Evolutionary conservation across 2,888 invertebrate species (phyloP), one percentile per base, ranked within the genome.

Genomic region (Conistra vaccinii): DNA sequence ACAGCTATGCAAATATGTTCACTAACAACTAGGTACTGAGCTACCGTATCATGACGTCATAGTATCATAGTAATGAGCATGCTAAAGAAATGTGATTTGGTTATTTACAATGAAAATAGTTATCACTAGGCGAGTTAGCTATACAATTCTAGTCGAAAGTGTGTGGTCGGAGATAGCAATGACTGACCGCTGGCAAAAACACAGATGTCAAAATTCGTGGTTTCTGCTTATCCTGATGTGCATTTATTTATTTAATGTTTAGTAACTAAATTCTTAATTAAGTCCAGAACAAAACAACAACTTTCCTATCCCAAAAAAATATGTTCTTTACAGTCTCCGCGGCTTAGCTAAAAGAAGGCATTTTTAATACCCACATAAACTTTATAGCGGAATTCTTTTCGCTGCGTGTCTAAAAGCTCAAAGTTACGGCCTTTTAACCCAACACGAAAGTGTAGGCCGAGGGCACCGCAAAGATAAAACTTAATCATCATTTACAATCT

Each of bases 341-440:
- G 32, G 51, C 29, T 60, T 29, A n/a, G 3, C 14, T 14, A 51
- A 57, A 55, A 55, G 48, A 55, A 65, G 7, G 14, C 4, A 26
- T 39, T 74, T 66, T 67, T 74, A 57, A 45, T 67, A 53, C 60
- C 55, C 32, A 48, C 61, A 62, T 65, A 72, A 67, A 78, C n/a
- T 78, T 80, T 62, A 63, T 57, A 32, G 60, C 55, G 51, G 48
- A 68, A 65, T 83, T 66, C 12, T 66, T 73, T 68, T 53, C 20
- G 51, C 32, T 58, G 42, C 39, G 17, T 69, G 77, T 63, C 68
- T 57, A 35, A 69, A 80, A 58, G 48, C 63, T 65, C 53, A 14
- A 71, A 71, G 45, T 81, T 65, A 73, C 45, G n/a, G 32, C 57
- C 32, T 75, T 81, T 68, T 53, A 58, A 55, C 75, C 61, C n/a